phyloP scores from a whole-genome alignment of 2,888 invertebrate genomes.

The Tipula lateralis region DNA sequence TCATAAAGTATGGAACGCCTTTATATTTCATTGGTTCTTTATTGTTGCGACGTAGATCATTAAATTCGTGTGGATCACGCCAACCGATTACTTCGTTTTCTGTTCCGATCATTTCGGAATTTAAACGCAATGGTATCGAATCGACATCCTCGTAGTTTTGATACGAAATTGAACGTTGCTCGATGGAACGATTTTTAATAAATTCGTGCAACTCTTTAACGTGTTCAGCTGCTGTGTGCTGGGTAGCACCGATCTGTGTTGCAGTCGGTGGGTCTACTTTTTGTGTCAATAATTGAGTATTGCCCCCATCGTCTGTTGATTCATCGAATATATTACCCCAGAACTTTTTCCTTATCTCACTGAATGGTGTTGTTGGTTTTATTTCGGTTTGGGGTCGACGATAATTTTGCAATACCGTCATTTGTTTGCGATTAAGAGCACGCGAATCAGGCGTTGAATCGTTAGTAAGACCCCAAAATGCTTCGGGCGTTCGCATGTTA shows the following conservation, averaged over 20 bases:
- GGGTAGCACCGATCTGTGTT: constrained; percentile 29
- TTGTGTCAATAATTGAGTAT: constrained; percentile 26
- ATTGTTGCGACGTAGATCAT: constrained; percentile 37
- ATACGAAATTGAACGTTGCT: constrained; percentile 34
- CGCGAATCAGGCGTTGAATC: constrained; percentile 3
- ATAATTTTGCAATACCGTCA: neutral
- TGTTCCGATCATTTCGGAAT: constrained; percentile 33
- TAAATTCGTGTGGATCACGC: constrained; percentile 57
- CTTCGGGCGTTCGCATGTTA: constrained; percentile 32
- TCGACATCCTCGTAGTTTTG: constrained; percentile 33
- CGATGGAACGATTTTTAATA: constrained; percentile 42
- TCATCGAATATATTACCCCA: constrained; percentile 35
- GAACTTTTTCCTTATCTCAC: constrained; percentile 34
- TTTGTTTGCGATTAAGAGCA: neutral
- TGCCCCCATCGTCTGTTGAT: constrained; percentile 30
- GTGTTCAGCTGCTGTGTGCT: constrained; percentile 3
- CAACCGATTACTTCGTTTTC: constrained; percentile 66
- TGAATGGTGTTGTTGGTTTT: constrained; percentile 30
- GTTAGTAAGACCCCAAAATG: neutral
- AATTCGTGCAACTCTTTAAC: constrained; percentile 44
- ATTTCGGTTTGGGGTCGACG: neutral
- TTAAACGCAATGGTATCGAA: constrained; percentile 28
- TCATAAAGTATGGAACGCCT: constrained; percentile 45
- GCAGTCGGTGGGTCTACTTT: constrained; percentile 38
- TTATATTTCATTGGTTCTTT: constrained; percentile 39